These are phyloP conservation scores for Agelastica alni DNA, from an alignment of 2,888 invertebrate species.

Conservation along the genomic window DNA sequence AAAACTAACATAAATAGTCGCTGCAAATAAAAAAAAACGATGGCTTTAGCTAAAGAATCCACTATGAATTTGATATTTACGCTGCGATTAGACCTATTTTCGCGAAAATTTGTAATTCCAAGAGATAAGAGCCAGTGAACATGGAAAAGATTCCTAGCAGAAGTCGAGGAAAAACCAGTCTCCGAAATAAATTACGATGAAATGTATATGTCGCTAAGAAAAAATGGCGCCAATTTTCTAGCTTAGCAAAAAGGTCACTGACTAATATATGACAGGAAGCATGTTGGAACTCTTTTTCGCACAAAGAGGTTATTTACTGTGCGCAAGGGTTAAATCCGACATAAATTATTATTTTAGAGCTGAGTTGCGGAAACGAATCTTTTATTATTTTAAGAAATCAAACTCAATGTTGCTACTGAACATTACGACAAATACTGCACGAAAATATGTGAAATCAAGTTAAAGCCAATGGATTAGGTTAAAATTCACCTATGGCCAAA, in stretches of 20 bases:
- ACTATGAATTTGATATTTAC: too few species aligned
- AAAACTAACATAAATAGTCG: too few species aligned
- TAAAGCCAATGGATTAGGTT: too few species aligned
- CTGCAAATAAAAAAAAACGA: too few species aligned
- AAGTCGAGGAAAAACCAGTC: not conserved
- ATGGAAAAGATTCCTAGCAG: not conserved
- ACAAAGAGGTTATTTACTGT: slow-evolving; percentile 2
- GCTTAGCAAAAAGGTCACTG: slow-evolving; percentile 10
- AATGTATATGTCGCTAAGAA: slow-evolving; percentile 7
- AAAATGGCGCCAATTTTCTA: slow-evolving; percentile 19
- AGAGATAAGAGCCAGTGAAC: slow-evolving; percentile 7
- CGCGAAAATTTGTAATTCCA: slow-evolving; percentile 14
- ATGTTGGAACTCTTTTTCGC: slow-evolving; percentile 1
- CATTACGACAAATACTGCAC: too few species aligned
- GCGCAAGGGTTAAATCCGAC: slow-evolving; percentile 3
- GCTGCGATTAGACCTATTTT: not conserved
- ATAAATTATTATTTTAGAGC: slow-evolving; percentile 10
- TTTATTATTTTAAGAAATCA: too few species aligned
- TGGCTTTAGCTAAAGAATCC: too few species aligned
- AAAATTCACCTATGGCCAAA: too few species aligned
- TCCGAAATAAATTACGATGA: slow-evolving; percentile 13
- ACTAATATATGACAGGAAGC: slow-evolving; percentile 13
- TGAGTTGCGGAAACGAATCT: not conserved
- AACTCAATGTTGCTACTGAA: too few species aligned
- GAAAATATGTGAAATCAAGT: too few species aligned